These are phyloP conservation scores for Machaerirhynchus nigripectus DNA, from an alignment of 2,113 vertebrate species.

Conservation along the genomic window DNA sequence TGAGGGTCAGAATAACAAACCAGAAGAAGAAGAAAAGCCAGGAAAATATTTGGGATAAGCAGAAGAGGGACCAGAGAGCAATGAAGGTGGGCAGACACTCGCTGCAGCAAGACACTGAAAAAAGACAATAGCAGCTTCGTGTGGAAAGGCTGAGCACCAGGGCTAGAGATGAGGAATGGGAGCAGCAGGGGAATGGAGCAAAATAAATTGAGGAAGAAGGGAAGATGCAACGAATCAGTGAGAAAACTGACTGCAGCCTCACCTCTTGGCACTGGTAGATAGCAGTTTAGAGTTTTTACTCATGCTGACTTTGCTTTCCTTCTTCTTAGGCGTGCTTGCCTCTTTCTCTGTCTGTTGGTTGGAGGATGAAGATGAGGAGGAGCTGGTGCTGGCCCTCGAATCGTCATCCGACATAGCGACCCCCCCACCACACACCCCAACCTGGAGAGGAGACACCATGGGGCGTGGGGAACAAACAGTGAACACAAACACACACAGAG, in stretches of 20 bases:
- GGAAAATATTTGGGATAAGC: neutral
- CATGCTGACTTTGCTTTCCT: constrained; percentile 95
- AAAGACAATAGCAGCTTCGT: neutral
- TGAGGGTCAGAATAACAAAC: neutral
- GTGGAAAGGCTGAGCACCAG: neutral
- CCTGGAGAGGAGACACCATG: constrained; percentile 73
- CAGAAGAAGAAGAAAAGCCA: neutral
- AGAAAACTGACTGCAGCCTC: constrained; percentile 40
- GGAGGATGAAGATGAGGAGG: constrained; percentile 89
- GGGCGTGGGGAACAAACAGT: constrained; percentile 59
- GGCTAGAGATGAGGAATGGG: neutral
- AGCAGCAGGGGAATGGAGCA: neutral
- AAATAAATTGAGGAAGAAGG: neutral
- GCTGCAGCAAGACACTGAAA: neutral
- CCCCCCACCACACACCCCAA: constrained; percentile 81
- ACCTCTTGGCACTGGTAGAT: constrained; percentile 97
- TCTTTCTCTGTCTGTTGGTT: constrained; percentile 84
- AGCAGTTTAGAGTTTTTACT: constrained; percentile 97
- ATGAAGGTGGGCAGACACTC: neutral
- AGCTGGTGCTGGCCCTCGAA: constrained; percentile 96
- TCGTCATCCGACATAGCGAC: constrained; percentile 98
- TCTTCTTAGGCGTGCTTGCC: constrained; percentile 85
- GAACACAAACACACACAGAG: constrained; percentile 57
- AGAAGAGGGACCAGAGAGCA: neutral
- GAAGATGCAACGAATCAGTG: neutral